phyloP scores from a whole-genome alignment of 1,140 invertebrate genomes.

The Pantala flavescens region DNA sequence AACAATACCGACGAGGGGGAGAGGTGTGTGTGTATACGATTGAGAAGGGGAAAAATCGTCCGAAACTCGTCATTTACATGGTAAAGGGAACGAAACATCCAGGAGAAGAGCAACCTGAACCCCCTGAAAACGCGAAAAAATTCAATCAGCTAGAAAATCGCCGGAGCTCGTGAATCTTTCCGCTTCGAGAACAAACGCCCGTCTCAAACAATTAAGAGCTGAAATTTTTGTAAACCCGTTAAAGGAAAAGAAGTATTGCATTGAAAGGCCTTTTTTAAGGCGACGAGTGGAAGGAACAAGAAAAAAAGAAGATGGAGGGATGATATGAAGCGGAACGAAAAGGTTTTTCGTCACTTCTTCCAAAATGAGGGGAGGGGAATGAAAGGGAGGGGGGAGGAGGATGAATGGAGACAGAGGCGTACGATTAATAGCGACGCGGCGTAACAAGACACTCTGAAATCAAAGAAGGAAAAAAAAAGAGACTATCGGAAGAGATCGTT shows the following conservation, averaged over 20 bases:
- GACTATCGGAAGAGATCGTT: background rate
- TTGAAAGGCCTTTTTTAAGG: background rate
- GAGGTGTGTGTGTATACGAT: no score
- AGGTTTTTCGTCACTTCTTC: background rate
- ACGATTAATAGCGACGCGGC: background rate
- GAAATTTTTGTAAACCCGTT: background rate
- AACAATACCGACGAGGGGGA: no score
- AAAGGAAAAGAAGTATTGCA: background rate
- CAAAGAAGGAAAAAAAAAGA: background rate
- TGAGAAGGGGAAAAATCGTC: no score
- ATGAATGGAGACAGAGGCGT: background rate
- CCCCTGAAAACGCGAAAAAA: background rate
- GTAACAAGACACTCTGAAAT: background rate
- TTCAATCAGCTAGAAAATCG: background rate
- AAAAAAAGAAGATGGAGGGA: background rate
- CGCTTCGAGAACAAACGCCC: constrained; percentile 1
- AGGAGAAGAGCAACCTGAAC: background rate
- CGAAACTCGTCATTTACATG: background rate
- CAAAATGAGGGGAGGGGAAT: background rate
- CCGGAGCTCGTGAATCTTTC: background rate
- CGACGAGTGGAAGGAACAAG: background rate
- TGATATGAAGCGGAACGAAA: background rate
- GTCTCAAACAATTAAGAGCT: background rate
- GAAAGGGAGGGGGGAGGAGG: background rate
- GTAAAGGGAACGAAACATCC: background rate